These are phyloP conservation scores for Brachionichthys hirsutus DNA, from an alignment of 2,113 vertebrate species.

Conservation along the genomic window DNA sequence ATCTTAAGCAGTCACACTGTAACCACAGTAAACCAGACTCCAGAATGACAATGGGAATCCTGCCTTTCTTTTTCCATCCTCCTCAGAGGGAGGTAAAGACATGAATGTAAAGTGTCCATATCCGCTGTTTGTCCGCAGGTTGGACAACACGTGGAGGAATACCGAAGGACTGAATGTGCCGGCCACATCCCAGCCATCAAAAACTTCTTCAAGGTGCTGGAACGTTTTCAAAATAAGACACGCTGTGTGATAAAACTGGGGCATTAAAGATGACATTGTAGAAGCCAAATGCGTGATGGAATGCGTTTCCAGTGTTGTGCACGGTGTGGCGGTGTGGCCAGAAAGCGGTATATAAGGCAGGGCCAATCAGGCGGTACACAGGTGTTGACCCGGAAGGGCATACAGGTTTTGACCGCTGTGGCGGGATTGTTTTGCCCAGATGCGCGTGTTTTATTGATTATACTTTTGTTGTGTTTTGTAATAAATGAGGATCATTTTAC, in stretches of 20 bases:
- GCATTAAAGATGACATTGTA: background rate
- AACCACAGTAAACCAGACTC: background rate
- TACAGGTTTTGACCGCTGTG: too few relatives aligned
- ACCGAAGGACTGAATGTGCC: conserved; percentile 72
- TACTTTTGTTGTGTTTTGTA: too few relatives aligned
- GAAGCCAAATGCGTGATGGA: too few relatives aligned
- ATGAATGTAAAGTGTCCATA: conserved; percentile 43
- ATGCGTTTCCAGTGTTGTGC: too few relatives aligned
- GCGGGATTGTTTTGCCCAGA: too few relatives aligned
- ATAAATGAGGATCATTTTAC: too few relatives aligned
- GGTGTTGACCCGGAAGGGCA: too few relatives aligned
- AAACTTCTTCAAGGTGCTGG: conserved; percentile 82
- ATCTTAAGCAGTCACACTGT: conserved; percentile 23
- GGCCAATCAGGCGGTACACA: too few relatives aligned
- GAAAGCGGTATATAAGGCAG: too few relatives aligned
- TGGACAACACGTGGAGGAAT: conserved; percentile 78
- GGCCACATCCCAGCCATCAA: conserved; percentile 80
- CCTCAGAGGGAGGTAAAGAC: conserved; percentile 29
- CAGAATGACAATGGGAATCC: conserved; percentile 8
- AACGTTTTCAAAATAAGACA: background rate
- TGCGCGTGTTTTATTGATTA: too few relatives aligned
- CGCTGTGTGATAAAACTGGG: background rate
- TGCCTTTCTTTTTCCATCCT: conserved; percentile 11
- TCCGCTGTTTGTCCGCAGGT: conserved; percentile 78
- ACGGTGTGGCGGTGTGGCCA: too few relatives aligned